Base-by-base conservation (phyloP, 2,797 vertebrate genomes). In the Ceryle rudis region DNA sequence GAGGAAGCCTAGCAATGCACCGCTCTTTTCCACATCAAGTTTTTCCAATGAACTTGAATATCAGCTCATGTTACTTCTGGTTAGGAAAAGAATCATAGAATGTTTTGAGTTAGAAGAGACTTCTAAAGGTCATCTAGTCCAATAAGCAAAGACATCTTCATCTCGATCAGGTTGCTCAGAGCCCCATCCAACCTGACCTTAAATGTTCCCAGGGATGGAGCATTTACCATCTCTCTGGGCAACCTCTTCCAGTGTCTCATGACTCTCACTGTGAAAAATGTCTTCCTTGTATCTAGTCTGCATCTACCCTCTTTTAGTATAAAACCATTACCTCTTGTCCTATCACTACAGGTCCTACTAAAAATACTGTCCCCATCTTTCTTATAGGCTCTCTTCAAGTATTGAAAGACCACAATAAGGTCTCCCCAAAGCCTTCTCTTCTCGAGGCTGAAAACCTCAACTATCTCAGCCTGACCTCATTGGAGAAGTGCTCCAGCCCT, bases 141-240 rank as follows among this genome's bases (percentile, higher is more conserved):
- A 66, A 16, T 62, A 4, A 55, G 4, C 6, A 35, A 26, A 6
- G 5, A 52, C 10, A 17, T 20, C 39, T 74, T 58, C 28, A 41
- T 10, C 11, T 28, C 55, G 13, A 37, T 13, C n/a, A 78, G 9
- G 5, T 33, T 91, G 10, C 61, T 84, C 14, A 73, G 6, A 89
- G 22, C 4, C 22, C 13, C 0, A 0, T 62, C 10, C 42, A 42
- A 1, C 9, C 23, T 52, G 26, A 4, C 14, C 15, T 47, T 20
- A 23, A 69, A n/a, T 41, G 8, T 73, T 90, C 57, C 25, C 42
- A 58, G 20, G 13, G 14, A 33, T 26, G 39, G 14, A 39, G 3
- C 19, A 20, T 54, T 42, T 11, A 29, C 17, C 14, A 26, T n/a
- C 17, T n/a, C 35, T 46, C 17, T 46, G 41, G 22, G 8, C 22